phyloP scores from a whole-genome alignment of 1,140 invertebrate species.

The Drosophila kepulauana region DNA sequence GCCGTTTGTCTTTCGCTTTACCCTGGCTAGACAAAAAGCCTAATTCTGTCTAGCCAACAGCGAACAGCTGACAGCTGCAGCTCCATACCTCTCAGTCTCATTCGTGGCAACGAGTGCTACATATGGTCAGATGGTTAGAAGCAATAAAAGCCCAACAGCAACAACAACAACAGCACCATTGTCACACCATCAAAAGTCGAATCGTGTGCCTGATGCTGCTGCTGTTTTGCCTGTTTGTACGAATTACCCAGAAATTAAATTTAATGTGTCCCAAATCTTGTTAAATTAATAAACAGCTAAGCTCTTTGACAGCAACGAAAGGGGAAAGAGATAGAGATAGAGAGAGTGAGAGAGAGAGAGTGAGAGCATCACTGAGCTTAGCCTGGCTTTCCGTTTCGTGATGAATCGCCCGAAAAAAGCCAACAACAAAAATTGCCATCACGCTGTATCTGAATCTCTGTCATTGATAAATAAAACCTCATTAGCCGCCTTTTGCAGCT shows the following conservation, averaged over 20 bases:
- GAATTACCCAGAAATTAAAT: slow-evolving; percentile 67
- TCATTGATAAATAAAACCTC: slow-evolving; percentile 80
- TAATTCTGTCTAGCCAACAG: slow-evolving; percentile 71
- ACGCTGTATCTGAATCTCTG: slow-evolving; percentile 33
- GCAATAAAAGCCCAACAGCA: background rate
- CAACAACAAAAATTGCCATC: background rate
- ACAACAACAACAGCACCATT: background rate
- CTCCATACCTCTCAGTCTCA: slow-evolving; percentile 29
- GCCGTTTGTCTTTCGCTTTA: slow-evolving; percentile 55
- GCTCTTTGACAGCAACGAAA: slow-evolving; percentile 59
- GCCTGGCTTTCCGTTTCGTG: slow-evolving; percentile 37
- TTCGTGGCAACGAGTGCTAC: background rate
- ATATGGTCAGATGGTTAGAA: slow-evolving; percentile 3
- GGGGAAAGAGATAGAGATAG: background rate
- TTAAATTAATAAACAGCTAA: slow-evolving; percentile 79
- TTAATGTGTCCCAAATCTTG: slow-evolving; percentile 66
- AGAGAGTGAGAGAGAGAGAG: background rate
- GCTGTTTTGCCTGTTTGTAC: slow-evolving; percentile 7
- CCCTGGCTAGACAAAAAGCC: slow-evolving; percentile 73
- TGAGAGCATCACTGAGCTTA: slow-evolving; percentile 37
- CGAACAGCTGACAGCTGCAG: slow-evolving; percentile 73
- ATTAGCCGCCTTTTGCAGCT: slow-evolving; percentile 60
- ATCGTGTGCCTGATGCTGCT: slow-evolving; percentile 17
- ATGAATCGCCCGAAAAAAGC: slow-evolving; percentile 50
- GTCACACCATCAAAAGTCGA: background rate